Conservation (phyloP, 2,888 invertebrate species). For the Emmelina monodactyla region DNA sequence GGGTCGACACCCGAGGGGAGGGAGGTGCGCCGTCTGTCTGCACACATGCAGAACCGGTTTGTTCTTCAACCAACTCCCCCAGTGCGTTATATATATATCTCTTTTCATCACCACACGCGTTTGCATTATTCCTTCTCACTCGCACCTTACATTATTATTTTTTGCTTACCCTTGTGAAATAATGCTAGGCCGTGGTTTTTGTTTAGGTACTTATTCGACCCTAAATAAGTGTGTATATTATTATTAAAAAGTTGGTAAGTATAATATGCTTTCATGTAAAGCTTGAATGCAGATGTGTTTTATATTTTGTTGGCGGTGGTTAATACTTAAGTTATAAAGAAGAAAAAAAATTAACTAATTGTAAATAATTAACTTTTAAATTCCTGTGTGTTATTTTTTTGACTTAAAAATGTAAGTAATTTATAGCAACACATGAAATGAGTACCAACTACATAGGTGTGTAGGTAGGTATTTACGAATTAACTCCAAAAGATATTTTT, state of each 20-base stretch:
- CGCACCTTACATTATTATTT: conserved; percentile 55
- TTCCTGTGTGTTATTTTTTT: no score
- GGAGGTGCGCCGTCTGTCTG: conserved; percentile 50
- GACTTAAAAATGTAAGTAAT: no score
- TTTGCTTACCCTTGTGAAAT: conserved; percentile 60
- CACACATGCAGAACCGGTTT: conserved; percentile 64
- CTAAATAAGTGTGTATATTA: conserved; percentile 35
- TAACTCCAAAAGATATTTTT: no score
- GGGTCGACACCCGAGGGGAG: conserved; percentile 56
- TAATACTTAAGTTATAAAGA: no score
- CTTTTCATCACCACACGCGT: conserved; percentile 51
- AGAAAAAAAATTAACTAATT: no score
- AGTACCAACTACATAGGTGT: no score
- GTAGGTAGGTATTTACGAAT: no score
- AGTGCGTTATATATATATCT: conserved; percentile 41
- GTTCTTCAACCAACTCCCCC: conserved; percentile 56
- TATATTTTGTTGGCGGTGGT: no score
- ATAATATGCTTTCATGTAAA: conserved; percentile 9
- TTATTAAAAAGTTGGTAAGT: conserved; percentile 30
- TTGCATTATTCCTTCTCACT: conserved; percentile 43
- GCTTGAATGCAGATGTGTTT: no score
- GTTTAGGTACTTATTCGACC: conserved; percentile 37
- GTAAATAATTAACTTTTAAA: no score
- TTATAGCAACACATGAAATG: no score
- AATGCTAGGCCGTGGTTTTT: conserved; percentile 54